These are phyloP conservation scores for Grammomys dolichurus DNA, from an alignment of 2,113 vertebrate species.

Conservation along the genomic window DNA sequence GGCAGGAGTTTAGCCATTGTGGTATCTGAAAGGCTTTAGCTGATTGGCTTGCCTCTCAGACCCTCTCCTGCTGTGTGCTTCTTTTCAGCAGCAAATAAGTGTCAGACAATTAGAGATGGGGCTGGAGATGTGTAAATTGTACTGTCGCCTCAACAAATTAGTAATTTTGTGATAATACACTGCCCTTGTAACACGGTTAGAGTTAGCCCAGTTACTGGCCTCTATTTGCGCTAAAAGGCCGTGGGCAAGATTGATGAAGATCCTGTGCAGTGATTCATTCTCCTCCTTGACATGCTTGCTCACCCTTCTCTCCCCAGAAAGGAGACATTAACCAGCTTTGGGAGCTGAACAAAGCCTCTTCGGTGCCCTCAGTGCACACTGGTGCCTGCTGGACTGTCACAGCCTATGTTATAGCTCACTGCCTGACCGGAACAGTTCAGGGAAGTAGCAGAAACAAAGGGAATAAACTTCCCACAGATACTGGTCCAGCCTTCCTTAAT, in stretches of 20 bases:
- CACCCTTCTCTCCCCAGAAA: conserved; percentile 1
- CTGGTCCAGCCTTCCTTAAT: not conserved
- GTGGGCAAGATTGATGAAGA: conserved; percentile 74
- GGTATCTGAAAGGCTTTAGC: conserved; percentile 54
- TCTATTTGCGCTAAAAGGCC: conserved; percentile 68
- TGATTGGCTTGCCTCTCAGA: conserved; percentile 48
- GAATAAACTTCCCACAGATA: not conserved
- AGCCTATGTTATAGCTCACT: not conserved
- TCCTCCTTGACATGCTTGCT: conserved; percentile 30
- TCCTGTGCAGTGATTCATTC: conserved; percentile 54
- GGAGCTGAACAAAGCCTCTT: not conserved
- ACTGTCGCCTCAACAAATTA: conserved; percentile 79
- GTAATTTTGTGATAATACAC: conserved; percentile 78
- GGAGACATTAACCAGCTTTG: conserved; percentile 30
- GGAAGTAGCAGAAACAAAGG: rapidly evolving
- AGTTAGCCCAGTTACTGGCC: conserved; percentile 60
- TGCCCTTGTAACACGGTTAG: conserved; percentile 68
- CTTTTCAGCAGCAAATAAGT: conserved; percentile 75
- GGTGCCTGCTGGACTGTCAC: not conserved
- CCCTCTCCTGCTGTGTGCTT: conserved; percentile 69
- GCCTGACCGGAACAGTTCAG: not conserved
- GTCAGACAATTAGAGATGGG: conserved; percentile 80
- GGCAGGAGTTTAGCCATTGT: conserved; percentile 32
- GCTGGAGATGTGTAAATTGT: conserved; percentile 82
- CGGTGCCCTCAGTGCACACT: not conserved